phyloP scores from a whole-genome alignment of 2,797 vertebrate genomes.

The Eremophila alpestris region DNA sequence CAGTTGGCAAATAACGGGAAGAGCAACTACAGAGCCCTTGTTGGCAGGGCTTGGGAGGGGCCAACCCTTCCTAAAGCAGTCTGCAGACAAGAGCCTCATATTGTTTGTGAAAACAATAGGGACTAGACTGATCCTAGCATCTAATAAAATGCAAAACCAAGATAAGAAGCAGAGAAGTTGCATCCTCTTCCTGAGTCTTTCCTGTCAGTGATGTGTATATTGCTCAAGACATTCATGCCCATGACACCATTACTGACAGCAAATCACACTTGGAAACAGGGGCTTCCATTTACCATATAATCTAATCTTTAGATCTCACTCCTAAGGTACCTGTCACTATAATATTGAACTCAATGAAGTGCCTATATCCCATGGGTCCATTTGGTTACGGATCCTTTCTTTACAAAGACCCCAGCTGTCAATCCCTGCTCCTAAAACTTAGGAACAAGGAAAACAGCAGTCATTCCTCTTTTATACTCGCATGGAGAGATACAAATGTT shows the following conservation, averaged over 20 bases:
- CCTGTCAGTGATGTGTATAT: neutral
- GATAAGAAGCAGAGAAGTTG: neutral
- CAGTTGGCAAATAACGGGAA: neutral
- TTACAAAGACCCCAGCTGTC: neutral
- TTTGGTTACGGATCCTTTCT: neutral
- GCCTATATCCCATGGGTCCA: neutral
- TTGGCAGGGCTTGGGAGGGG: neutral
- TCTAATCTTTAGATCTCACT: neutral
- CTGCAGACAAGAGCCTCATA: neutral
- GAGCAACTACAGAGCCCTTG: neutral
- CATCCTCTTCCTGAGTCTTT: neutral
- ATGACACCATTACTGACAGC: neutral
- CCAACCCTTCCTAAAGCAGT: neutral
- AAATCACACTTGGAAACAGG: neutral
- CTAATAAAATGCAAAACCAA: conserved; percentile 16
- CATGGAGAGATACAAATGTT: neutral
- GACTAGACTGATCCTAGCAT: neutral
- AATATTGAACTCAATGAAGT: conserved; percentile 2
- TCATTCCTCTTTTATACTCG: neutral
- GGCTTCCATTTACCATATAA: neutral
- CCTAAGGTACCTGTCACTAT: neutral
- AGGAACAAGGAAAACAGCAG: neutral
- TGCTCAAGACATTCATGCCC: neutral
- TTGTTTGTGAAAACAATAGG: neutral
- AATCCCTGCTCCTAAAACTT: neutral